These are phyloP conservation scores for Tyrophagus putrescentiae DNA, from an alignment of 1,140 invertebrate genomes.

Conservation along the genomic window DNA sequence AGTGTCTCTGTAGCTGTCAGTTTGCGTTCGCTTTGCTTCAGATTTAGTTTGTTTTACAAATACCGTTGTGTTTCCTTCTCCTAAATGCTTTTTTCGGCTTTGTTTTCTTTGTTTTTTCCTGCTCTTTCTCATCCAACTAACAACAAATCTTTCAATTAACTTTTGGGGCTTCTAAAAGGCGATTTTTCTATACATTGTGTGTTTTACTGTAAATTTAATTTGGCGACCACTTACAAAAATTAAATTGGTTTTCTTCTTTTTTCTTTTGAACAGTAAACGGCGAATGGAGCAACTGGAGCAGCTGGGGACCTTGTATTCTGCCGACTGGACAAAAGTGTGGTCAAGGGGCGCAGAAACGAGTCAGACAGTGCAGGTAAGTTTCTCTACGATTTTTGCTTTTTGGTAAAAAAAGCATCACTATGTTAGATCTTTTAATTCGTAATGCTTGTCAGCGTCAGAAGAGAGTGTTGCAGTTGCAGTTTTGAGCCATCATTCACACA, in stretches of 20 bases:
- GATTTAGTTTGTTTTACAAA: too few relatives aligned
- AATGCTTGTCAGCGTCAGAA: background rate
- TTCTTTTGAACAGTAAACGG: constrained; percentile 59
- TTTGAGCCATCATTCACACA: background rate
- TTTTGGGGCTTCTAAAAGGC: background rate
- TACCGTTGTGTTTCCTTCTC: too few relatives aligned
- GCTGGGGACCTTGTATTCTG: constrained; percentile 33
- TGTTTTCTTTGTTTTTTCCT: background rate
- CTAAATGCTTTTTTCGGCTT: background rate
- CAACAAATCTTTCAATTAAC: background rate
- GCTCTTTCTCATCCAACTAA: background rate
- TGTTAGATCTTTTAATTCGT: background rate
- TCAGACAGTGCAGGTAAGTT: constrained; percentile 30
- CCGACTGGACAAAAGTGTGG: constrained; percentile 30
- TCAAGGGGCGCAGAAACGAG: constrained; percentile 27
- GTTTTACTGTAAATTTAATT: background rate
- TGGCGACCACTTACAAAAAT: too few relatives aligned
- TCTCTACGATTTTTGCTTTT: background rate
- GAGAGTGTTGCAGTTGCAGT: background rate
- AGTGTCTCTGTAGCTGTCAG: too few relatives aligned
- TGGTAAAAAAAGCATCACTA: background rate
- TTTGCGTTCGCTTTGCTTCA: too few relatives aligned
- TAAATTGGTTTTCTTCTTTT: background rate
- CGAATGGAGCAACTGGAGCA: constrained; percentile 34
- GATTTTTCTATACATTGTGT: too few relatives aligned